Percentiles rank a stretch among this genome's conserved stretches.
These are phyloP conservation scores for Tricholauxania praeusta DNA, from an alignment of 2,888 invertebrate species.

Conservation along the genomic window DNA sequence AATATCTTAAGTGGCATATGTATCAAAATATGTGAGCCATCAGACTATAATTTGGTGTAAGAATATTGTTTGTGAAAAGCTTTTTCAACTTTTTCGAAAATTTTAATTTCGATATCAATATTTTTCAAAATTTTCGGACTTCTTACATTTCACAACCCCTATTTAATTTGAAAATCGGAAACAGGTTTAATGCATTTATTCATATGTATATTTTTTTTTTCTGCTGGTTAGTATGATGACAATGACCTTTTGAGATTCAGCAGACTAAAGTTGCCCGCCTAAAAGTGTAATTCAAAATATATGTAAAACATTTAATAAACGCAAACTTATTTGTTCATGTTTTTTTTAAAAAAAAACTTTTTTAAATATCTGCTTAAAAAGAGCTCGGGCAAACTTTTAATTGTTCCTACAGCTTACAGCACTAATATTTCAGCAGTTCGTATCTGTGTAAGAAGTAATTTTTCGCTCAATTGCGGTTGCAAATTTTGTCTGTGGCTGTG, in stretches of 20 bases:
- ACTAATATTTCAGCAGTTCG: not conserved
- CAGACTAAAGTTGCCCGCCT: constrained; percentile 1
- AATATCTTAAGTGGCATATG: no score
- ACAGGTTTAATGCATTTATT: no score
- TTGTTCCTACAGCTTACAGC: constrained; percentile 23
- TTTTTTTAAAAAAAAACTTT: not conserved
- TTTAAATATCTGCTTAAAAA: not conserved
- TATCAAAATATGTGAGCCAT: no score
- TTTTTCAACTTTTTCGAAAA: no score
- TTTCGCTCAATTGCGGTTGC: constrained; percentile 23
- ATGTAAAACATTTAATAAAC: constrained; percentile 22
- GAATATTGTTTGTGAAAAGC: no score
- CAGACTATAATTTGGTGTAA: no score
- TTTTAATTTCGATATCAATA: no score
- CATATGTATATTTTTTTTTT: no score
- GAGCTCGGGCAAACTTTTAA: constrained; percentile 20
- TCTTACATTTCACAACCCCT: no score
- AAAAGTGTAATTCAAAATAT: constrained; percentile 21
- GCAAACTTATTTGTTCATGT: not conserved
- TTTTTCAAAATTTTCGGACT: no score
- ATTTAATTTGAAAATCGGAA: no score
- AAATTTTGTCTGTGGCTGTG: not conserved
- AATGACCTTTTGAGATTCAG: constrained; percentile 14
- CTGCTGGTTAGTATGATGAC: no score
- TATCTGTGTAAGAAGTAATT: constrained; percentile 5